Evolutionary conservation across 1,140 invertebrate genomes (phyloP).

Genomic region (Sycophila sp.): DNA sequence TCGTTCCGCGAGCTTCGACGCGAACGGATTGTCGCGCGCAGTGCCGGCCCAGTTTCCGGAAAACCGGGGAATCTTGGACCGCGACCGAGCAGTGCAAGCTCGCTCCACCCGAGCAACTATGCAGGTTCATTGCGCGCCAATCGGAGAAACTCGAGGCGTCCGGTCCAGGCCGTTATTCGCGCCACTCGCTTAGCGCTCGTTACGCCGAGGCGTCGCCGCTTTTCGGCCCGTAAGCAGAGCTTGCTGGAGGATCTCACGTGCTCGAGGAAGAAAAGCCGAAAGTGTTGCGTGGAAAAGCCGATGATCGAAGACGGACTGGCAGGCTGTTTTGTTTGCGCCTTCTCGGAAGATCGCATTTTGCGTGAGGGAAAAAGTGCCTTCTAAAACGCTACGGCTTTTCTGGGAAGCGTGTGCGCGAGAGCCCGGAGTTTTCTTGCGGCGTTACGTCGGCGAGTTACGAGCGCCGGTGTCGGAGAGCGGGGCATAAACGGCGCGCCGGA

Average conservation of each 20-base stretch:
- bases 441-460: not conserved
- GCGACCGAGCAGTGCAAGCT: too few relatives aligned
- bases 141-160: too few relatives aligned
- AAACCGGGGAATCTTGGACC: too few relatives aligned
- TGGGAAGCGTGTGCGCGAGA: constrained; percentile 9
- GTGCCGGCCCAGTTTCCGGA: too few relatives aligned
- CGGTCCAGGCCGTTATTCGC: too few relatives aligned
- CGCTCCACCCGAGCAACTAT: too few relatives aligned
- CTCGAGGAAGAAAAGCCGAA: not conserved
- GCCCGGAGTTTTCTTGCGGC: constrained; percentile 4
- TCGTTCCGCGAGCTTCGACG: constrained; percentile 57
- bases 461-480: not conserved
- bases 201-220: not conserved
- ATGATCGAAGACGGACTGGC: not conserved
- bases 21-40: constrained; percentile 55
- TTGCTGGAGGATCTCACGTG: not conserved
- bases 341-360: not conserved
- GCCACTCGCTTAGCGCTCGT: too few relatives aligned
- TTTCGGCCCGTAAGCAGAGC: not conserved
- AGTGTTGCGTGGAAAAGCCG: not conserved
- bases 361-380: not conserved
- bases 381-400: constrained; percentile 8
- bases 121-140: too few relatives aligned
- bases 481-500: not conserved
- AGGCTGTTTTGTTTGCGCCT: constrained; percentile 1